Evolutionary conservation across 2,797 vertebrate genomes (phyloP), one percentile per base, ranked within the genome.

Genomic region (Scolopax rusticola): DNA sequence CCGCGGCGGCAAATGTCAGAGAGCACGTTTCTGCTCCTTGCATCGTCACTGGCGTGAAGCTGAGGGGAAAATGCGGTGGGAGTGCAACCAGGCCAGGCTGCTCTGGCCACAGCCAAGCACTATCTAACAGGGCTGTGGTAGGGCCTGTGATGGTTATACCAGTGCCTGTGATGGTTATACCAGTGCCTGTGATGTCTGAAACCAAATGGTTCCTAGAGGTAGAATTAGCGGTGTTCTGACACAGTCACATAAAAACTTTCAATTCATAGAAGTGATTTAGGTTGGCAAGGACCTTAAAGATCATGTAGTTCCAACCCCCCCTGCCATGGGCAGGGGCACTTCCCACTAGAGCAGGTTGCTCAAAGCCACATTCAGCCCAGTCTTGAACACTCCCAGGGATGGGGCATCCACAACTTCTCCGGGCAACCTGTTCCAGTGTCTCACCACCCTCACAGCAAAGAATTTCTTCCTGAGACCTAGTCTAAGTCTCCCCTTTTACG

Each of bases 81-180:
- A 9, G 12, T 33, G 50, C 9, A 9, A 1, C 3, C 33, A 8
- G 38, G 20, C 47, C 28, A 0, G 38, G 33, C 32, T 11, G 8
- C 5, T 30, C 50, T 3, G 47, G 30, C 14, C 4, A 1, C 36
- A 3, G 1, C 1, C 8, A 2, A 30, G n/a, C 33, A 3, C n/a
- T 15, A 45, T 18, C 36, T 9, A 2, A 2, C n/a, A 12, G 32
- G 33, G 7, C 60, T 21, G 33, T 0, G 45, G 30, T 38, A 2
- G 14, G 4, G 3, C 25, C 23, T 2, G 1, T 9, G 43, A 40
- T 23, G 30, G 8, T 3, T 21, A 3, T 25, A 2, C 25, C 20
- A 33, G 33, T 33, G 33, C 33, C 33, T 33, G 33, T 33, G 33
- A 33, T 33, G 33, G 33, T 20, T 3, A 5, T 23, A 13, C 28